Evolutionary conservation across 2,888 invertebrate species (phyloP).

Genomic region (Baronia brevicornis): DNA sequence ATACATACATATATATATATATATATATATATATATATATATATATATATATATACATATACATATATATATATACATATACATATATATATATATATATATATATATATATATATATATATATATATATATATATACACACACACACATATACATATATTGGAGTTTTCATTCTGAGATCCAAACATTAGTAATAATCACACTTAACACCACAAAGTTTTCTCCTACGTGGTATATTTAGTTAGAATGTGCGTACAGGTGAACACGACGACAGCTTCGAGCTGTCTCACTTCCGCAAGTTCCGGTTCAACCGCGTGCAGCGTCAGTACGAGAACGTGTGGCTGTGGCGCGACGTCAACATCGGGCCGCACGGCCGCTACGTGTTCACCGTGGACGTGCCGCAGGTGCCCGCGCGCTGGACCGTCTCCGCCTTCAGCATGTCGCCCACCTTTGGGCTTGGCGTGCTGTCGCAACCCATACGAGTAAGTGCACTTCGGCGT

Average conservation of each 20-base stretch:
- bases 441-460: conserved; percentile 91
- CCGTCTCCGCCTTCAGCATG: conserved; percentile 93
- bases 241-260: conserved; percentile 45
- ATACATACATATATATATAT: no score
- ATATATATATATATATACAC: no score
- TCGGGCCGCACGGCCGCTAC: conserved; percentile 91
- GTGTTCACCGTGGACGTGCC: conserved; percentile 79
- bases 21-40: no score
- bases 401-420: conserved; percentile 88
- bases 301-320: conserved; percentile 90
- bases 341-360: conserved; percentile 96
- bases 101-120: no score
- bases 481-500: conserved; percentile 57
- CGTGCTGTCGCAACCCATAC: conserved; percentile 86
- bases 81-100: no score
- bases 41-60: no score
- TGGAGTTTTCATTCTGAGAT: no score
- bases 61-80: no score
- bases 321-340: conserved; percentile 96
- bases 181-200: no score
- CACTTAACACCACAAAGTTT: no score
- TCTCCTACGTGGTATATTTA: conserved; percentile 9
- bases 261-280: conserved; percentile 79
- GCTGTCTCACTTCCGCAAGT: conserved; percentile 83
- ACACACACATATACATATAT: no score